phyloP scores from a whole-genome alignment of 2,113 vertebrate genomes.

The Syrmaticus mikado region DNA sequence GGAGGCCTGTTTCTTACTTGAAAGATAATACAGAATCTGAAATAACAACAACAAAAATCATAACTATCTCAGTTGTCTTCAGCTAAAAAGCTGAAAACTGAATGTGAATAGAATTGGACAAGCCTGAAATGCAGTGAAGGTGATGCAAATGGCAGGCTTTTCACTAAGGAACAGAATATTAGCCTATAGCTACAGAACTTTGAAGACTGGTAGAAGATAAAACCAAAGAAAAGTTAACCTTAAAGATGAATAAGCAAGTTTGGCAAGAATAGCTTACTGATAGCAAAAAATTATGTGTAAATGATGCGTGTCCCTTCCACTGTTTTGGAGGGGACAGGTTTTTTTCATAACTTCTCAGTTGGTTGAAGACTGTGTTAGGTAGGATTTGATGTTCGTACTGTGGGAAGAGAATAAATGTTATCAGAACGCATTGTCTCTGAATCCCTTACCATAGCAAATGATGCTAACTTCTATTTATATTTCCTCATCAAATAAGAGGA shows the following conservation, averaged over 20 bases:
- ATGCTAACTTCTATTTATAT: not conserved
- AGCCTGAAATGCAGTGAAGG: not conserved
- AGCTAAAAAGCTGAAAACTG: not conserved
- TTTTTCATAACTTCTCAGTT: fast-evolving
- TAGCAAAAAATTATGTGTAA: not conserved
- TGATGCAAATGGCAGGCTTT: not conserved
- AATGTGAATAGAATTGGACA: not conserved
- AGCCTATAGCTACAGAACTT: not conserved
- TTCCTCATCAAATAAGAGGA: not conserved
- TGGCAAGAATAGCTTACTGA: not conserved
- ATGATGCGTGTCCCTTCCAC: not conserved
- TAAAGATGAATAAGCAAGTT: not conserved
- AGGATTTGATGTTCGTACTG: not conserved
- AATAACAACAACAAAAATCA: fast-evolving
- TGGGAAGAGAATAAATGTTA: not conserved
- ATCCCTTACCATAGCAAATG: not conserved
- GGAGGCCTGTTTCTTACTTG: not conserved
- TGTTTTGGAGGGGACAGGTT: not conserved
- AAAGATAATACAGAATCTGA: not conserved
- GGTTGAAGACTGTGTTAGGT: not conserved
- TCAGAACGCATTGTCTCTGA: not conserved
- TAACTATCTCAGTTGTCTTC: not conserved
- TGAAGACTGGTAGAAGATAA: not conserved
- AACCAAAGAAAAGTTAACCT: not conserved
- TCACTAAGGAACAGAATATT: fast-evolving